Evolutionary conservation across 2,113 vertebrate species (phyloP).

Genomic region (Leptodactylus fuscus): DNA sequence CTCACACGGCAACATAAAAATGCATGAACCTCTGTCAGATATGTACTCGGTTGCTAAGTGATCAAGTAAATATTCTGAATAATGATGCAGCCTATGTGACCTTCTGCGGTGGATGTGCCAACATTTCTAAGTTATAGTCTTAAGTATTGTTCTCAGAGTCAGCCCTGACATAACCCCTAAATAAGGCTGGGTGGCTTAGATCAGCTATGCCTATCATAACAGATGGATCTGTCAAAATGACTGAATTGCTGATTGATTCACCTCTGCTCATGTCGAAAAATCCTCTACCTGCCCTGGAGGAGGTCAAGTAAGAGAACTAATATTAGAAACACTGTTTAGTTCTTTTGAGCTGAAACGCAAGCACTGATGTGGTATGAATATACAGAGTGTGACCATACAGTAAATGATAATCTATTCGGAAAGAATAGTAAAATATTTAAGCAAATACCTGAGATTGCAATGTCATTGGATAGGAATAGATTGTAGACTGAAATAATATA

Average conservation of each 20-base stretch:
- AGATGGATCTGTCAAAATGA: slow-evolving; percentile 47
- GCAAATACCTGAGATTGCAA: background rate
- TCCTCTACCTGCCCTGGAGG: background rate
- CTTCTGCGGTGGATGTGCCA: background rate
- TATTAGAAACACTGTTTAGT: slow-evolving; percentile 6
- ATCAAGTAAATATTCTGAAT: slow-evolving; percentile 36
- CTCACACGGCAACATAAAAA: background rate
- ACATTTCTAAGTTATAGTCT: background rate
- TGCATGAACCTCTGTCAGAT: background rate
- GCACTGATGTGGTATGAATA: background rate
- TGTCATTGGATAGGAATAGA: background rate
- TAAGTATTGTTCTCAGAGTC: background rate
- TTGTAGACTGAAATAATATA: background rate
- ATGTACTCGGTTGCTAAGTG: background rate
- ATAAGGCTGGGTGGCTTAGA: background rate
- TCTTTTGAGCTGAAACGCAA: background rate
- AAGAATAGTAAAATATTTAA: background rate
- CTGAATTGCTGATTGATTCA: slow-evolving; percentile 44
- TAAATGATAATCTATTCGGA: background rate
- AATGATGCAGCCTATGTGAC: slow-evolving; percentile 12
- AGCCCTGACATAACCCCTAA: slow-evolving; percentile 33
- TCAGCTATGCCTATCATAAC: slow-evolving; percentile 38
- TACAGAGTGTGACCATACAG: background rate
- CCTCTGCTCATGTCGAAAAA: slow-evolving; percentile 24
- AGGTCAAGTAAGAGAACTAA: background rate